A percentile compares a stretch with the other conserved stretches of the same genome.
Evolutionary conservation across 2,888 invertebrate genomes (phyloP).

Genomic region (Acleris sparsana): DNA sequence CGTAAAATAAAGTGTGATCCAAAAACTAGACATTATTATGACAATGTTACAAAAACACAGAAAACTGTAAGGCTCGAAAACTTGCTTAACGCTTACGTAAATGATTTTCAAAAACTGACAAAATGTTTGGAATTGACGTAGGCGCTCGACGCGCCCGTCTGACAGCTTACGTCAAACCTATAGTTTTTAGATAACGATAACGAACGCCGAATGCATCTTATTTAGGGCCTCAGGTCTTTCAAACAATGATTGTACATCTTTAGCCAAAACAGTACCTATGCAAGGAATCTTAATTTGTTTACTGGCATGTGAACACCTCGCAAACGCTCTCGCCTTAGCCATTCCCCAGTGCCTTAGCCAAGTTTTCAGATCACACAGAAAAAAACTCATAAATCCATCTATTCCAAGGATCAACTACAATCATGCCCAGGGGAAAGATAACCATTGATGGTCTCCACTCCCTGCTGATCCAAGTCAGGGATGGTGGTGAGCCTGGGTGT

Average conservation of each 20-base stretch:
- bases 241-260: not conserved
- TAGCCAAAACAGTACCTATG: not conserved
- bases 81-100: too few species aligned
- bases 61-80: too few species aligned
- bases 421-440: conserved; percentile 37
- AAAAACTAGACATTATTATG: not conserved
- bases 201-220: too few species aligned
- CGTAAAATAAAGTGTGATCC: not conserved
- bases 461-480: conserved; percentile 41
- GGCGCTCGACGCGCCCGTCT: too few species aligned
- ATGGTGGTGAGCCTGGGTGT: conserved; percentile 34
- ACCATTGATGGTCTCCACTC: conserved; percentile 46
- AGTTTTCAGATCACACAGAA: conserved; percentile 2
- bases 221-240: not conserved
- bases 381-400: not conserved
- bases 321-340: not conserved
- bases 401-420: not conserved
- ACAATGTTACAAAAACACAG: too few species aligned
- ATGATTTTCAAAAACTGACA: too few species aligned
- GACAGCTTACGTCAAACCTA: too few species aligned
- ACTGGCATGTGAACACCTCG: not conserved
- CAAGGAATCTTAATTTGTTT: not conserved
- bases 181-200: too few species aligned
- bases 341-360: too few species aligned
- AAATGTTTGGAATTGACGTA: too few species aligned